Base-by-base conservation (phyloP, 1,140 invertebrate species). In the Gryllus bimaculatus region DNA sequence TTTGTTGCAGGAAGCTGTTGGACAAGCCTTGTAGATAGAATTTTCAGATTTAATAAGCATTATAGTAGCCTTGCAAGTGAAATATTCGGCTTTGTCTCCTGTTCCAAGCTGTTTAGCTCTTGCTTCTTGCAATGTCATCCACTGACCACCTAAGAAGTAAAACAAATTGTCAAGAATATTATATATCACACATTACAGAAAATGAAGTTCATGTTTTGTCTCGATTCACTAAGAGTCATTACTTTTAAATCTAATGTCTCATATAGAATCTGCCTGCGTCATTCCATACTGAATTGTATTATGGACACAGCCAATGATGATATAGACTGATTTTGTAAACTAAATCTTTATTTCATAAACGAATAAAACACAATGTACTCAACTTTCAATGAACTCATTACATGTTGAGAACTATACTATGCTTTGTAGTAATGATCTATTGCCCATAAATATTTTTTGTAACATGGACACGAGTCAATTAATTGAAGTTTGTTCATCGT, bases 1-100 rank as follows among this genome's bases (percentile, higher is more conserved):
- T 84, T 98, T 99, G 83, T 98, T 97, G 85, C 97, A 99, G 73
- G 90, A 89, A 13, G 92, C 89, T 78, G 89, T 88, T 0, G 96
- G 94, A 83, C 97, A 99, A 3, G 96, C 92, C 87, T 96, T 93
- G 84, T 99, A 99, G 74, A 97, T 85, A 48, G 92, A 89, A 84
- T 95, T 97, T 81, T 97, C 95, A 0, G 89, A 87, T 83, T 90
- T 89, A 26, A 95, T 85, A 75, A 93, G 86, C 76, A 92, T 87
- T 21, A 96, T 85, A 7, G 90, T 91, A 0, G 89, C 94, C 84
- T 92, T 92, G 21, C 86, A 86, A 80, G 90, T 90, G 86, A 91
- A 98, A 82, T 93, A 94, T 82, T 96, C 95, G 0, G 93, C 88
- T 81, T 92, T 93, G 73, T 96, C 93, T 10, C 88, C 88, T 47